Conservation (phyloP, 2,888 invertebrate species). For the Cistogaster globosa region DNA sequence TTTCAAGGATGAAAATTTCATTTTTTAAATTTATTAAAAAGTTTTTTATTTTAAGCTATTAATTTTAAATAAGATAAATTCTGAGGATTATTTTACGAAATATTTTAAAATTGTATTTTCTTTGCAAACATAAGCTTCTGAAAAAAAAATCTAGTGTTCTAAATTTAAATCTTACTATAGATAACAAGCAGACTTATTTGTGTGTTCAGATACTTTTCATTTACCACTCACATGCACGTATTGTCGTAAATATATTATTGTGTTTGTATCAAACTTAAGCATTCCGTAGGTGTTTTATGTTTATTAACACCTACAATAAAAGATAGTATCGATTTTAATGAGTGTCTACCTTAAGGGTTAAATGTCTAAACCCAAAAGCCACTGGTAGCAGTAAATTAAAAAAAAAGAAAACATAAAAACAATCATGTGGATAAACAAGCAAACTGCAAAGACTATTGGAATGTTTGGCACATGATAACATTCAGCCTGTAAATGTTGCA, state of each 20-base stretch:
- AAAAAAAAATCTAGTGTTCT: too few species aligned
- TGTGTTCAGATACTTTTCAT: neutral
- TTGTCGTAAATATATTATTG: neutral
- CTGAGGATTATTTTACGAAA: too few species aligned
- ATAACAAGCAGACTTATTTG: neutral
- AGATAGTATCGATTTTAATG: slow-evolving; percentile 69
- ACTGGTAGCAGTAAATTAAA: slow-evolving; percentile 52
- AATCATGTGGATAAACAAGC: neutral
- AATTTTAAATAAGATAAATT: too few species aligned
- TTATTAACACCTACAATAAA: slow-evolving; percentile 58
- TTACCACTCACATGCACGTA: slow-evolving; percentile 4
- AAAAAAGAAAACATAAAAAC: slow-evolving; percentile 4
- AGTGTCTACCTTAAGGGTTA: slow-evolving; percentile 69
- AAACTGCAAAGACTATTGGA: neutral
- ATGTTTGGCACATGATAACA: slow-evolving; percentile 1
- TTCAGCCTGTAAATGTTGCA: neutral
- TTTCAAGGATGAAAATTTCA: too few species aligned
- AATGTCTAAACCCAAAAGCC: slow-evolving; percentile 59
- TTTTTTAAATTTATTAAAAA: too few species aligned
- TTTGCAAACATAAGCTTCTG: too few species aligned
- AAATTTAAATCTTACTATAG: slow-evolving; percentile 3
- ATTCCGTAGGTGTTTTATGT: slow-evolving; percentile 53
- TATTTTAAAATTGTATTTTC: too few species aligned
- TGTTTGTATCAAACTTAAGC: slow-evolving; percentile 41
- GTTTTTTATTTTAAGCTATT: too few species aligned